Conservation (phyloP, 2,113 vertebrate species). For the Prolemur simus region DNA sequence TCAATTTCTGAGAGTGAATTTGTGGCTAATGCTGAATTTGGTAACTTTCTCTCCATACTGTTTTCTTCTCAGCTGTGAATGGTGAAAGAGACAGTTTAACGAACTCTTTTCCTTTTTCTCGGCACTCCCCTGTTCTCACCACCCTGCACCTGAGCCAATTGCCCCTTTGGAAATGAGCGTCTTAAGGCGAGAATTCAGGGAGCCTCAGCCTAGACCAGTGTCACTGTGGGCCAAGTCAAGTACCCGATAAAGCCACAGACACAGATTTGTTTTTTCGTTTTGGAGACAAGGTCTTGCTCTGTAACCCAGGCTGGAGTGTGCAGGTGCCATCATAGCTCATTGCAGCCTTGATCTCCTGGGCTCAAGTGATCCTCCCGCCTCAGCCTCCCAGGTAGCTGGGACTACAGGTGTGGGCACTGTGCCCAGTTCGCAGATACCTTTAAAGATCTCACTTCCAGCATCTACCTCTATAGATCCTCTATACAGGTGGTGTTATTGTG, state of each 20-base stretch:
- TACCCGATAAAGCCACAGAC: background rate
- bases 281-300: too few relatives aligned
- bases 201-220: background rate
- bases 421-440: background rate
- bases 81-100: background rate
- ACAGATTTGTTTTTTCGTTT: too few relatives aligned
- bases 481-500: background rate
- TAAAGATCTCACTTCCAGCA: slow-evolving; percentile 34
- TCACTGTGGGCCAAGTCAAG: background rate
- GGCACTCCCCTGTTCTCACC: background rate
- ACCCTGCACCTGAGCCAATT: background rate
- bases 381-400: too few relatives aligned
- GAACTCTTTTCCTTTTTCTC: background rate
- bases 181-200: slow-evolving; percentile 17
- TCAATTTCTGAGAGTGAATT: background rate
- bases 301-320: too few relatives aligned
- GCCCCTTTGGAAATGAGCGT: background rate
- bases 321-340: too few relatives aligned
- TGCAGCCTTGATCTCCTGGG: too few relatives aligned
- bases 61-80: background rate
- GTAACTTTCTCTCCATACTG: background rate
- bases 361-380: too few relatives aligned
- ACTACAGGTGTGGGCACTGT: too few relatives aligned
- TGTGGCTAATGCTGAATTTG: background rate
- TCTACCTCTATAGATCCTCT: background rate